phyloP scores from a whole-genome alignment of 2,888 invertebrate species.

The Ornithoptera priamus region DNA sequence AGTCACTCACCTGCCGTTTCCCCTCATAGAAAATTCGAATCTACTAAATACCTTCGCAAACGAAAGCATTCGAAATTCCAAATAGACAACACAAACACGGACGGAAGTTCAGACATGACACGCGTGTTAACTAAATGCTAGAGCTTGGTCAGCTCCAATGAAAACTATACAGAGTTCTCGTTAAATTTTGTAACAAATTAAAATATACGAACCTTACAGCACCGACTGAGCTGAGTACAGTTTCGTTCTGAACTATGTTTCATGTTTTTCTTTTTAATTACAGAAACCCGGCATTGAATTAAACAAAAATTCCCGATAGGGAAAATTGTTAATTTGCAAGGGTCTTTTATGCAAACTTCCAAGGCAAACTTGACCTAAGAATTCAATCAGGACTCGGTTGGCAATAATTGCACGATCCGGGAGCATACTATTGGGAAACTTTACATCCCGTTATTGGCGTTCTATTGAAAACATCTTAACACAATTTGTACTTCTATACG shows the following conservation, averaged over 20 bases:
- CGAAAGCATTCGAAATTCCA: conserved; percentile 75
- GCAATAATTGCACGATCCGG: conserved; percentile 70
- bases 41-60: conserved; percentile 75
- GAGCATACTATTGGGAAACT: conserved; percentile 70
- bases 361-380: conserved; percentile 71
- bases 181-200: conserved; percentile 56
- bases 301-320: conserved; percentile 49
- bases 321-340: conserved; percentile 62
- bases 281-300: conserved; percentile 43
- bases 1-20: conserved; percentile 77
- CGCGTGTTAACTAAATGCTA: conserved; percentile 73
- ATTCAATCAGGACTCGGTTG: conserved; percentile 73
- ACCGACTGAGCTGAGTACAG: conserved; percentile 31
- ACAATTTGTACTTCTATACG: conserved; percentile 61
- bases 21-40: conserved; percentile 74
- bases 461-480: conserved; percentile 74
- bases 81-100: conserved; percentile 72
- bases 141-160: conserved; percentile 66
- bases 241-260: conserved; percentile 31
- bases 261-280: conserved; percentile 47
- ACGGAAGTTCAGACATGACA: conserved; percentile 74
- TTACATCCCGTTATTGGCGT: conserved; percentile 68
- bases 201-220: conserved; percentile 45
- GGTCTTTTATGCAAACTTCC: conserved; percentile 69
- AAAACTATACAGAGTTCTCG: conserved; percentile 53